Conservation (phyloP, 2,888 invertebrate species). For the Pheosia gnoma region DNA sequence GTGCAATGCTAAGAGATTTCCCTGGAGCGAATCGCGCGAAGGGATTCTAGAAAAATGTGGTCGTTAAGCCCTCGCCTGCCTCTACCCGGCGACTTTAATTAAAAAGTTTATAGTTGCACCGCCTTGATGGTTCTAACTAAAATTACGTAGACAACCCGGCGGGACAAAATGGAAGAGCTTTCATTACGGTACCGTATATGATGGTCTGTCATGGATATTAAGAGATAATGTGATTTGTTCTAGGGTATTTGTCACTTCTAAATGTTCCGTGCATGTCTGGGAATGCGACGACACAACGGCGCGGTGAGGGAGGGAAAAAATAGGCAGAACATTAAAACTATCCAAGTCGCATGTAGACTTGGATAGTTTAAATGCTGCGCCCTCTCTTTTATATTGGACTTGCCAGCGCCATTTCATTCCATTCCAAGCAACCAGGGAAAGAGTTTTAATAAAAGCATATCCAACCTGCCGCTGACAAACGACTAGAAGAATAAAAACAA, state of each 20-base stretch:
- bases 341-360: conserved; percentile 10
- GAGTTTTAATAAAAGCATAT: conserved; percentile 38
- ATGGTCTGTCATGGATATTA: conserved; percentile 19
- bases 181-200: conserved; percentile 19
- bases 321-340: too few species aligned
- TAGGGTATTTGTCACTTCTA: conserved; percentile 26
- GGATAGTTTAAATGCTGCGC: conserved; percentile 47
- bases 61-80: conserved; percentile 66
- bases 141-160: conserved; percentile 45
- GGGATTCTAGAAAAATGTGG: conserved; percentile 76
- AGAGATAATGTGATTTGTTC: conserved; percentile 23
- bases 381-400: conserved; percentile 45
- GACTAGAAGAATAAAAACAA: conserved; percentile 25
- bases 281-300: conserved; percentile 29
- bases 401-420: conserved; percentile 32
- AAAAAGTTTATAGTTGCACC: conserved; percentile 74
- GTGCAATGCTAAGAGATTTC: conserved; percentile 69
- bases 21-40: conserved; percentile 61
- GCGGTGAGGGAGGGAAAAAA: conserved; percentile 32
- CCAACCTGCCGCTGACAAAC: conserved; percentile 29
- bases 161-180: conserved; percentile 31
- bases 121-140: conserved; percentile 54
- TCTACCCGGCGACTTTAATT: conserved; percentile 69
- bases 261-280: conserved; percentile 31
- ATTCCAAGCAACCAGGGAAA: conserved; percentile 26